Percentiles rank a stretch among this genome's conserved stretches.
phyloP scores from a whole-genome alignment of 2,113 vertebrate species.

The Tragelaphus strepsiceros region DNA sequence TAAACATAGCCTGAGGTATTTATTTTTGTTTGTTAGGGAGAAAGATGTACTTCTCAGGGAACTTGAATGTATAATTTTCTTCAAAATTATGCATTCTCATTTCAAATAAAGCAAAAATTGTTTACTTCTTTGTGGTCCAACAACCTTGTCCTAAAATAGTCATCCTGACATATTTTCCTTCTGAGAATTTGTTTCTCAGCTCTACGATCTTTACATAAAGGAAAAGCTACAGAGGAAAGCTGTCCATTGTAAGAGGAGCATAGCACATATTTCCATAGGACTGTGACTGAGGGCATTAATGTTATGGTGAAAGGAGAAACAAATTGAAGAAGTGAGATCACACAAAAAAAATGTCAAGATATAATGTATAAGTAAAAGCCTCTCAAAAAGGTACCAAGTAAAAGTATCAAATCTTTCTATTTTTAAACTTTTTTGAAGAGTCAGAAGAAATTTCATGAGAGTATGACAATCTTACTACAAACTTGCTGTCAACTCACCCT shows the following conservation, averaged over 20 bases:
- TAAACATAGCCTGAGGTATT: background rate
- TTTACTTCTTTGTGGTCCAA: background rate
- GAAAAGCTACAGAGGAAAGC: background rate
- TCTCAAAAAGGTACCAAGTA: conserved; percentile 7
- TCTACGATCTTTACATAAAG: background rate
- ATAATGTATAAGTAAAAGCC: conserved; percentile 21
- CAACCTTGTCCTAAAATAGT: background rate
- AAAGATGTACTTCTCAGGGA: background rate
- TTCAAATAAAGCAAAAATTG: background rate
- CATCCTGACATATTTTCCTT: background rate
- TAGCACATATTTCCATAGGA: background rate
- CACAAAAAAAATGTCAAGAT: conserved; percentile 55
- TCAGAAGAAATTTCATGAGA: conserved; percentile 44
- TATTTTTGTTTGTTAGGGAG: background rate
- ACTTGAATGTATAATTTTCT: background rate
- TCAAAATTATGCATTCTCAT: background rate
- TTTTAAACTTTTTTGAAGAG: conserved; percentile 60
- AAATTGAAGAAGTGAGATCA: conserved; percentile 58
- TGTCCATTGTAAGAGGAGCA: background rate
- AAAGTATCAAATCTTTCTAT: conserved; percentile 62
- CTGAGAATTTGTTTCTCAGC: background rate
- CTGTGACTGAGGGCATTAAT: background rate
- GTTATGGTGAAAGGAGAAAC: conserved; percentile 43
- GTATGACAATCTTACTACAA: conserved; percentile 45
- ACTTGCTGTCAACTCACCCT: background rate